A percentile compares a stretch with the other conserved stretches of the same genome.
Conservation (phyloP, 2,113 vertebrate species). For the Nothocercus julius region DNA sequence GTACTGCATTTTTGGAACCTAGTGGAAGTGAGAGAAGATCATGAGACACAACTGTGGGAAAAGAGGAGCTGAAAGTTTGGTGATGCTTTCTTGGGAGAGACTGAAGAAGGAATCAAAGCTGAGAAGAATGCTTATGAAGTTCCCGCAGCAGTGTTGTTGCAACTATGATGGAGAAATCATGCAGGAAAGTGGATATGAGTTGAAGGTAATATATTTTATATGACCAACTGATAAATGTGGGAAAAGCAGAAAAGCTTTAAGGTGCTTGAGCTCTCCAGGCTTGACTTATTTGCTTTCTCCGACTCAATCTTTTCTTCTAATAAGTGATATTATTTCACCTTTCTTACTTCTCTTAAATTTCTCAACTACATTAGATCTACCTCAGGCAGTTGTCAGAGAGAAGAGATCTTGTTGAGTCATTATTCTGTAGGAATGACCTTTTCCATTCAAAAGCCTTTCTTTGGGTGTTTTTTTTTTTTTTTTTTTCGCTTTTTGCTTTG, state of each 20-base stretch:
- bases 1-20: neutral
- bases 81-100: neutral
- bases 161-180: neutral
- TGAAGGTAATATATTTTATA: neutral
- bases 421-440: neutral
- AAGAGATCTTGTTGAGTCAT: neutral
- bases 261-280: neutral
- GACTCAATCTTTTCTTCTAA: neutral
- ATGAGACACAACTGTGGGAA: neutral
- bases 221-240: neutral
- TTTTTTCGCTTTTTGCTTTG: neutral
- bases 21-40: constrained; percentile 26
- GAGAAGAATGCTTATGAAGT: neutral
- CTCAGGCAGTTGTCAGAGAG: neutral
- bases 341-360: constrained; percentile 28
- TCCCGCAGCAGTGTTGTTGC: too few relatives aligned
- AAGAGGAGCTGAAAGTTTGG: neutral
- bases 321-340: neutral
- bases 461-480: neutral
- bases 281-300: neutral
- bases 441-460: neutral
- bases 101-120: neutral
- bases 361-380: neutral
- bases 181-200: neutral
- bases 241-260: neutral